Conservation (phyloP, 1,140 invertebrate species). For the Saccostrea glomerata region DNA sequence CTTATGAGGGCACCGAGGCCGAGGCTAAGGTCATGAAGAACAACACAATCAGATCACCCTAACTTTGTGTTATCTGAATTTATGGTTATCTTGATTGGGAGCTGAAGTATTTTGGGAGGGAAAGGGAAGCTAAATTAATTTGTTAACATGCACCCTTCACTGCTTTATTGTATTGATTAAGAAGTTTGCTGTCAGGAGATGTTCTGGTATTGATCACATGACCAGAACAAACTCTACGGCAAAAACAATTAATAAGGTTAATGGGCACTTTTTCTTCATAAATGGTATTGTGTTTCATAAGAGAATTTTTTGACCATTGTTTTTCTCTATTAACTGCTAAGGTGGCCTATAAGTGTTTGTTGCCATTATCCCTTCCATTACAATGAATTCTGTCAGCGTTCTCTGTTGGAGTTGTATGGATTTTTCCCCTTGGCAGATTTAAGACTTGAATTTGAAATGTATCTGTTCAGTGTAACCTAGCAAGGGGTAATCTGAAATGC, state of each 20-base stretch:
- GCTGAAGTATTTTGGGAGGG: background rate
- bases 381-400: background rate
- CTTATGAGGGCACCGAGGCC: no score
- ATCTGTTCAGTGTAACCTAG: background rate
- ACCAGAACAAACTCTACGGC: background rate
- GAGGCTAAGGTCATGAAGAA: background rate
- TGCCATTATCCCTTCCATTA: background rate
- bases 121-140: constrained; percentile 3
- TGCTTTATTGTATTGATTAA: constrained; percentile 37
- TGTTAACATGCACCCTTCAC: constrained; percentile 25
- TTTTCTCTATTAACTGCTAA: background rate
- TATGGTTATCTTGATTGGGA: background rate
- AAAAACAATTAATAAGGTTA: constrained; percentile 10
- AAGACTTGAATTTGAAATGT: background rate
- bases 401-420: constrained; percentile 1
- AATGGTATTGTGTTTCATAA: background rate
- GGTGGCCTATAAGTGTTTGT: no score
- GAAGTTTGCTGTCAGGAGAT: background rate
- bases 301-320: background rate
- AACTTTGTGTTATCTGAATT: background rate
- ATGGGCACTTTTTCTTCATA: background rate
- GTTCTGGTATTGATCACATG: constrained; percentile 34
- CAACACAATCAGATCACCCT: background rate
- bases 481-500: background rate
- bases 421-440: constrained; percentile 23